Base-by-base conservation (phyloP, 2,797 vertebrate species). In the Leptoclinus maculatus region DNA sequence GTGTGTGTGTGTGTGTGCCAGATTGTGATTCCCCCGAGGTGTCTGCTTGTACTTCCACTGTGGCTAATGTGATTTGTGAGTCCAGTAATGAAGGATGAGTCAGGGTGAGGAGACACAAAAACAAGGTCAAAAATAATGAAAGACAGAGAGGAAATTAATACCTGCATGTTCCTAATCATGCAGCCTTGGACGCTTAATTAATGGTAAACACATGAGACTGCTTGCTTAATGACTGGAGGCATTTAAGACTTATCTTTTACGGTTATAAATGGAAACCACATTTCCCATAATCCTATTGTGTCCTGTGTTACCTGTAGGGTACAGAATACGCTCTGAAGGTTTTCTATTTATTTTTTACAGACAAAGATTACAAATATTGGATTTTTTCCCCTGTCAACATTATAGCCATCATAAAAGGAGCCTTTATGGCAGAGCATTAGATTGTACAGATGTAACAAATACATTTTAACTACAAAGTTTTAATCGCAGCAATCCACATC, bases 391-490 rank as follows among this genome's bases (percentile, higher is more conserved):
- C 8, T 7, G 7, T 29, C 25, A 32, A 59, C 36, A 39, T 16
- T 21, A 53, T 6, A 54, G 19, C 4, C 12, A 54, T 64, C 7
- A 27, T 34, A 23, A 57, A 64, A 41, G 7, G 14, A 17, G 7
- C 19, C 2, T 38, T 47, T 32, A 27, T 23, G 34, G 56, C 43
- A 53, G 14, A 54, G 12, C 11, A 53, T 41, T 32, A 11, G 12
- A 49, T 49, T 39, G 8, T 17, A 19, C 57, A 43, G 36, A 8
- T 41, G 3, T 25, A 14, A 3, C 23, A 57, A 36, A 27, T 47
- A 14, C 27, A 38, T n/a, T 19, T 74, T 19, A 43, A 36, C 27
- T 58, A 9, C 32, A 56, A 19, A 41, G 12, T 76, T 86, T 80
- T 32, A 78, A 75, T 23, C 25, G 43, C 57, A 27, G n/a, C 29